These are phyloP conservation scores for Brachionichthys hirsutus DNA, from an alignment of 2,113 vertebrate genomes.

Conservation along the genomic window DNA sequence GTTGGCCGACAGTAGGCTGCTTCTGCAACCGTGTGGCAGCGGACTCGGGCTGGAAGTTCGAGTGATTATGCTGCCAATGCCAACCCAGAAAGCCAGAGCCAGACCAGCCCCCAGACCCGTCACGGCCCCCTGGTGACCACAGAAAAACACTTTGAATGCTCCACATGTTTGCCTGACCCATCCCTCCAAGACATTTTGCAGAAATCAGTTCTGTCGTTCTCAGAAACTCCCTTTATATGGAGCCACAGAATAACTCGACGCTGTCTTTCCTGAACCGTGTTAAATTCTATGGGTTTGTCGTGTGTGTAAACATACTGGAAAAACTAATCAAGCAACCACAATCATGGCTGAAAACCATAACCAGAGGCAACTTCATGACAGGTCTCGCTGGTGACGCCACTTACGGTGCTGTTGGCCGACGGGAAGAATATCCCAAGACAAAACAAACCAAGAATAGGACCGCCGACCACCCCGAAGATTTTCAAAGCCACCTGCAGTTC, in stretches of 20 bases:
- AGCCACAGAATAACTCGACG: too few species aligned
- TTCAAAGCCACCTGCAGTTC: conserved; percentile 86
- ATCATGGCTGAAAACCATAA: too few species aligned
- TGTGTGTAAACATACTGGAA: too few species aligned
- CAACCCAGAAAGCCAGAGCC: conserved; percentile 87
- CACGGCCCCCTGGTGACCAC: conserved; percentile 80
- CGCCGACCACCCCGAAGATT: conserved; percentile 94
- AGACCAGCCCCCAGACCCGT: conserved; percentile 83
- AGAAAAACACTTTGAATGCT: not conserved
- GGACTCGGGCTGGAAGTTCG: rapidly evolving
- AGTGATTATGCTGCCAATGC: conserved; percentile 83
- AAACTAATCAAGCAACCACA: too few species aligned
- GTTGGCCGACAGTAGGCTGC: conserved; percentile 47
- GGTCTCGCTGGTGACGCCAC: conserved; percentile 46
- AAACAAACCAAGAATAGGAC: conserved; percentile 89
- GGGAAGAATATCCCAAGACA: conserved; percentile 95
- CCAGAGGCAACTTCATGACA: not conserved
- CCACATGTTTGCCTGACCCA: too few species aligned
- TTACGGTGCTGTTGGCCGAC: conserved; percentile 87
- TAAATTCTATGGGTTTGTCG: too few species aligned
- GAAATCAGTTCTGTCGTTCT: too few species aligned
- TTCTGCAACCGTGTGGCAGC: conserved; percentile 34
- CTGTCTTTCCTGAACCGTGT: too few species aligned
- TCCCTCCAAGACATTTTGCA: too few species aligned
- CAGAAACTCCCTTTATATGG: too few species aligned